Evolutionary conservation across 1,140 invertebrate species (phyloP).

Genomic region (Zelostemma sp.): DNA sequence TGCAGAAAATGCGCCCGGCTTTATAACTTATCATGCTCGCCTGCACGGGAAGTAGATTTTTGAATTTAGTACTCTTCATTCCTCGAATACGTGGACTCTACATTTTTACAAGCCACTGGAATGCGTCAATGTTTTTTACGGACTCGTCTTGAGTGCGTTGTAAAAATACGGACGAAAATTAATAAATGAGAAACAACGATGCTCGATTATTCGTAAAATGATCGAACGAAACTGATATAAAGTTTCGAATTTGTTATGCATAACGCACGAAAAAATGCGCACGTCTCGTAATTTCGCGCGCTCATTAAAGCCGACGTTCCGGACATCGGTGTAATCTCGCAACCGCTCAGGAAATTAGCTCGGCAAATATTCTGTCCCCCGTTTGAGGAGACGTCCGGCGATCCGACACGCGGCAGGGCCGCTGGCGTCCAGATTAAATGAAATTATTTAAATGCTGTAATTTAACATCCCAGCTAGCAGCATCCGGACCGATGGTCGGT

Average conservation of each 20-base stretch:
- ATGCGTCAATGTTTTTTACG: not conserved
- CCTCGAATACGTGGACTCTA: not conserved
- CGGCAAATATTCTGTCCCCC: slow-evolving; percentile 1
- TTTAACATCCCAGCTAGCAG: slow-evolving; percentile 54
- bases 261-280: not conserved
- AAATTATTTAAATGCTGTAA: slow-evolving; percentile 65
- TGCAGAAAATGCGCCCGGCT: not conserved
- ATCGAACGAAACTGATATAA: too few species aligned
- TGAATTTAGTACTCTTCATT: slow-evolving; percentile 1
- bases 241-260: not conserved
- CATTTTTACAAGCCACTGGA: not conserved
- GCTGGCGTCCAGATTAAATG: slow-evolving; percentile 53
- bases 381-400: not conserved
- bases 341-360: not conserved
- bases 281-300: not conserved
- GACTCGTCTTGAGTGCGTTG: not conserved
- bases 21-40: not conserved
- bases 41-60: not conserved
- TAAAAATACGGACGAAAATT: not conserved
- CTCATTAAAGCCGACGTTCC: not conserved
- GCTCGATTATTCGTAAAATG: too few species aligned
- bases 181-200: too few species aligned
- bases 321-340: not conserved
- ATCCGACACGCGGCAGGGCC: not conserved
- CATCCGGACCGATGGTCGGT: slow-evolving; percentile 34